Conservation (phyloP, 2,888 invertebrate genomes). For the Synergus japonicus region DNA sequence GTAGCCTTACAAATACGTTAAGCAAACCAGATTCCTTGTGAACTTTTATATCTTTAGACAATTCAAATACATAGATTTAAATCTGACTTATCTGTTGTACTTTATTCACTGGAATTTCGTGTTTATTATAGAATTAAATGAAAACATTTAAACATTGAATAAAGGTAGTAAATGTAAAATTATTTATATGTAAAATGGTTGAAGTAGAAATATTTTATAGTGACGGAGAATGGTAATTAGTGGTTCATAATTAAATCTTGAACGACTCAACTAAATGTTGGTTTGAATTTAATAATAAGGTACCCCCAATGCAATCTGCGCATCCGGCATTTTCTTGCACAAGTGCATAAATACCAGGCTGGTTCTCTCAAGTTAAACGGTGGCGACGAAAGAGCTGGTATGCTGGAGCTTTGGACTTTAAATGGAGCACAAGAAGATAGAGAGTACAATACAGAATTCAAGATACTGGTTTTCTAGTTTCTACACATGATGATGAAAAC, state of each 20-base stretch:
- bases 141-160: not conserved
- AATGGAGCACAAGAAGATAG: slow-evolving; percentile 35
- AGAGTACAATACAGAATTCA: slow-evolving; percentile 39
- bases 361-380: slow-evolving; percentile 26
- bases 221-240: slow-evolving; percentile 22
- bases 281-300: slow-evolving; percentile 39
- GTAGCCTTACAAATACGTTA: not conserved
- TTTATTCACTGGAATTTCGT: not conserved
- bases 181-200: not conserved
- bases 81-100: not conserved
- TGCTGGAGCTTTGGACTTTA: slow-evolving; percentile 30
- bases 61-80: not conserved
- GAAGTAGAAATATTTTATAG: not conserved
- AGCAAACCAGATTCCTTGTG: not conserved
- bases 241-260: slow-evolving; percentile 31
- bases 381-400: slow-evolving; percentile 33
- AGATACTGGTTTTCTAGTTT: slow-evolving; percentile 48
- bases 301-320: slow-evolving; percentile 33
- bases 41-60: not conserved
- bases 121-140: not conserved
- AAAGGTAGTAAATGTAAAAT: not conserved
- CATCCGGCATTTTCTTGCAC: slow-evolving; percentile 41
- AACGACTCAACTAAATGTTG: slow-evolving; percentile 35
- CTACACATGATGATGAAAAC: slow-evolving; percentile 43
- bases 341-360: slow-evolving; percentile 40